These are phyloP conservation scores for Probaryconus sp. DNA, from an alignment of 1,140 invertebrate species.

Conservation along the genomic window DNA sequence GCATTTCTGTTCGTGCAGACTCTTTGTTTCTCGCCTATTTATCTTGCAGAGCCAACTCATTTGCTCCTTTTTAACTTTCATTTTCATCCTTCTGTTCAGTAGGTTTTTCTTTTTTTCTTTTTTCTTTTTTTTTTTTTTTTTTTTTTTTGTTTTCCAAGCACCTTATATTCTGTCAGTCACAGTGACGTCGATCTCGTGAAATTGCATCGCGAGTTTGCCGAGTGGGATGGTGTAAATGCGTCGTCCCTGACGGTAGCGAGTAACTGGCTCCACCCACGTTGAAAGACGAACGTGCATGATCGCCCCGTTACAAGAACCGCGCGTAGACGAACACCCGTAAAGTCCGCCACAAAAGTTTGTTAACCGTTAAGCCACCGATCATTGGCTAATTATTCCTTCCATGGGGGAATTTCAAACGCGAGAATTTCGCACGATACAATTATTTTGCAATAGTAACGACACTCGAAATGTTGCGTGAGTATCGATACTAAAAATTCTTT, in stretches of 20 bases:
- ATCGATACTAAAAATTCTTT: constrained; percentile 18
- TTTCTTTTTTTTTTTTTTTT: too few relatives aligned
- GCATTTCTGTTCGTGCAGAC: constrained; percentile 26
- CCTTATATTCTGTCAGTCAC: constrained; percentile 45
- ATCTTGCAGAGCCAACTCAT: constrained; percentile 12
- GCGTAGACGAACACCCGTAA: constrained; percentile 23
- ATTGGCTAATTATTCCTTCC: constrained; percentile 34
- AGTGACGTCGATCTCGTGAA: constrained; percentile 31
- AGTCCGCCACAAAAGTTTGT: constrained; percentile 29
- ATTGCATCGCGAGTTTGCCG: constrained; percentile 17
- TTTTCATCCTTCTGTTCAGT: constrained; percentile 54
- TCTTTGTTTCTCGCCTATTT: constrained; percentile 32
- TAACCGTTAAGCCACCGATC: constrained; percentile 40
- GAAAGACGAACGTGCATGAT: constrained; percentile 50
- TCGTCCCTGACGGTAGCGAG: constrained; percentile 47
- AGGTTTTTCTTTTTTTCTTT: too few relatives aligned
- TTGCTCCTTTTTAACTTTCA: constrained; percentile 44
- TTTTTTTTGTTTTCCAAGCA: constrained; percentile 22
- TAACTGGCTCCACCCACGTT: constrained; percentile 56
- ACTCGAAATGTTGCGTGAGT: constrained; percentile 4
- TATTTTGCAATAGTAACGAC: constrained; percentile 30
- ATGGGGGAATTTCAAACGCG: constrained; percentile 16
- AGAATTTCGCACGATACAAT: constrained; percentile 36
- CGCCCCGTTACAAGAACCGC: constrained; percentile 36
- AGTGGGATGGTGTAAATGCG: constrained; percentile 43